These are phyloP conservation scores for Saxicola maurus DNA, from an alignment of 2,797 vertebrate species.

Conservation along the genomic window DNA sequence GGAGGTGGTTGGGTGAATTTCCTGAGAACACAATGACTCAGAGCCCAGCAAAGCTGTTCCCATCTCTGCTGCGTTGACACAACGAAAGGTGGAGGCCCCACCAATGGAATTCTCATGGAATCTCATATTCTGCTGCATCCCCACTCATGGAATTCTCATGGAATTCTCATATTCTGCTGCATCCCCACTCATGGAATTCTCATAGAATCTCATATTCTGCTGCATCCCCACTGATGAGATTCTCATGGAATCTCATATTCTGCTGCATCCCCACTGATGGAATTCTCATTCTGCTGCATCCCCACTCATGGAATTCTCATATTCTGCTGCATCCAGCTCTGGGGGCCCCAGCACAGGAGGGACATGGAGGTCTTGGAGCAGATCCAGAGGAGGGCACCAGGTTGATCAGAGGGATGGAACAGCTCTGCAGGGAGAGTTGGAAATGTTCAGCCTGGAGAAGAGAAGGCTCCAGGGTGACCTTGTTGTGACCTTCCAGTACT, in stretches of 20 bases:
- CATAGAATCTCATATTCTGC: accelerated
- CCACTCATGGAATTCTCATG: not conserved
- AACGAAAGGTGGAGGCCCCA: not conserved
- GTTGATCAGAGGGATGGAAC: not conserved
- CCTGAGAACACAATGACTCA: not conserved
- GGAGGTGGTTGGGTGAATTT: not conserved
- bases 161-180: accelerated
- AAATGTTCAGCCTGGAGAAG: not conserved
- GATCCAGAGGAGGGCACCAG: not conserved
- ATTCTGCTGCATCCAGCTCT: not conserved
- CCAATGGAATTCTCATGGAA: not conserved
- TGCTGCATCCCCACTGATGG: not conserved
- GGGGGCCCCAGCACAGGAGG: not conserved
- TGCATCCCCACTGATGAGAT: not conserved
- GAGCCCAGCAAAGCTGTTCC: not conserved
- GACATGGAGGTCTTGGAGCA: not conserved
- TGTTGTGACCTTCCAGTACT: not conserved
- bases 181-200: not conserved
- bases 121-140: accelerated
- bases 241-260: accelerated
- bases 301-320: accelerated
- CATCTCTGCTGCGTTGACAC: not conserved
- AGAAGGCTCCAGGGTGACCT: not conserved
- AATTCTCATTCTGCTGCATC: not conserved
- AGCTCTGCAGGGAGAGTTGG: not conserved